Evolutionary conservation across 2,113 vertebrate species (phyloP).

Genomic region (Toxotes jaculatrix): DNA sequence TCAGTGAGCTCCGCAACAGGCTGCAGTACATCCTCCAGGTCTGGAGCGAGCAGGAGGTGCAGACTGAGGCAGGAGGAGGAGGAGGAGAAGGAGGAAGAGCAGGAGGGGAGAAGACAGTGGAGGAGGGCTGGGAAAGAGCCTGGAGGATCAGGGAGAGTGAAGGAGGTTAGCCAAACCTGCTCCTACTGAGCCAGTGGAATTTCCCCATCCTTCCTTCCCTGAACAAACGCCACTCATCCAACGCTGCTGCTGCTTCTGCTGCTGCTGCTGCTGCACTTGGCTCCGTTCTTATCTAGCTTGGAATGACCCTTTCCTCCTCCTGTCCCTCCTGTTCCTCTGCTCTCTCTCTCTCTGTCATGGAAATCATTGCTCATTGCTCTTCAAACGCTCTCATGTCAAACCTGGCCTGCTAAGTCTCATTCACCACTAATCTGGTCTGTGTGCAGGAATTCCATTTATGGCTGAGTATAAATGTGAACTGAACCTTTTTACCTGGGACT

Average conservation of each 20-base stretch:
- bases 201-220: conserved; percentile 26
- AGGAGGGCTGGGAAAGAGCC: conserved; percentile 86
- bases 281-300: conserved; percentile 40
- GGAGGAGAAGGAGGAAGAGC: conserved; percentile 75
- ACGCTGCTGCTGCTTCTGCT: conserved; percentile 37
- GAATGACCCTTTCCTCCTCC: conserved; percentile 23
- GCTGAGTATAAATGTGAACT: conserved; percentile 15
- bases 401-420: conserved; percentile 21
- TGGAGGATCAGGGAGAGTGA: conserved; percentile 89
- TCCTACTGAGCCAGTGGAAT: conserved; percentile 54
- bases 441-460: conserved; percentile 31
- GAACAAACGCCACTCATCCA: conserved; percentile 25
- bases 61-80: conserved; percentile 61
- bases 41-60: conserved; percentile 78
- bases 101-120: conserved; percentile 86
- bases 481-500: conserved; percentile 20
- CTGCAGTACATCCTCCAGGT: conserved; percentile 78
- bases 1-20: conserved; percentile 84
- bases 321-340: conserved; percentile 1
- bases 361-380: conserved; percentile 12
- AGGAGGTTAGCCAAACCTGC: conserved; percentile 87
- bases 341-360: conserved; percentile 12
- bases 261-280: conserved; percentile 26
- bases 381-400: conserved; percentile 15
- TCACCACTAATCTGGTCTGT: conserved; percentile 50